Base-by-base conservation (phyloP, 2,113 vertebrate genomes). In the Syrmaticus mikado region DNA sequence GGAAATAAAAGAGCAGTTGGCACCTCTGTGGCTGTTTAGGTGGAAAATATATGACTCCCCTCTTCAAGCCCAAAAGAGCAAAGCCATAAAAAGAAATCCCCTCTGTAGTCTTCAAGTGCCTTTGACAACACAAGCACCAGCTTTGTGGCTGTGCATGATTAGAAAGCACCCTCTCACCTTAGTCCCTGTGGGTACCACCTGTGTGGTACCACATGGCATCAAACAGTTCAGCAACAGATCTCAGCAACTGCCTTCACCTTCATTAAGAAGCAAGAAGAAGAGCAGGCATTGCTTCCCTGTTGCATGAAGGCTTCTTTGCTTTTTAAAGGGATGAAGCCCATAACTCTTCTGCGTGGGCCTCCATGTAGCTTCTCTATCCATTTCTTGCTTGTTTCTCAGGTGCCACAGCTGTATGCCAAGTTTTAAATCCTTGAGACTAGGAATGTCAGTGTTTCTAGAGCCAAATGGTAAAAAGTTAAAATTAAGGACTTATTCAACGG, bases 401-500 rank as follows among this genome's bases (percentile, higher is more conserved):
- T 93, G 68, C 32, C n/a, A 75, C 46, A 84, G 38, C 16, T 64
- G 2, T 43, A 60, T 83, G 46, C 24, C 89, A 92, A 93, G 4
- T 84, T 94, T 81, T 50, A 93, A 89, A 84, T 83, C 50, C 62
- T 89, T 75, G 64, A 46, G 68, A 75, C 86, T 57, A 81, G 7
- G 28, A 15, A 52, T 71, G 45, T 50, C 41, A 60, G 58, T 24
- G 41, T 6, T 71, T 36, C 21, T 34, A 46, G 43, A 68, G 81
- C 77, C 77, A 95, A 92, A 68, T 34, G 17, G 65, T 41, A 93
- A 86, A 89, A 89, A 41, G 11, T 78, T 41, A 81, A 86, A 65
- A 71, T 62, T 78, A 52, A 90, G 65, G 20, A 20, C 36, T 87
- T 1, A 12, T 80, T 80, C 22, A 73, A 24, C 8, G 70, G 30